Base-by-base conservation (phyloP, 2,888 invertebrate species). In the Dolichopus griseipennis region DNA sequence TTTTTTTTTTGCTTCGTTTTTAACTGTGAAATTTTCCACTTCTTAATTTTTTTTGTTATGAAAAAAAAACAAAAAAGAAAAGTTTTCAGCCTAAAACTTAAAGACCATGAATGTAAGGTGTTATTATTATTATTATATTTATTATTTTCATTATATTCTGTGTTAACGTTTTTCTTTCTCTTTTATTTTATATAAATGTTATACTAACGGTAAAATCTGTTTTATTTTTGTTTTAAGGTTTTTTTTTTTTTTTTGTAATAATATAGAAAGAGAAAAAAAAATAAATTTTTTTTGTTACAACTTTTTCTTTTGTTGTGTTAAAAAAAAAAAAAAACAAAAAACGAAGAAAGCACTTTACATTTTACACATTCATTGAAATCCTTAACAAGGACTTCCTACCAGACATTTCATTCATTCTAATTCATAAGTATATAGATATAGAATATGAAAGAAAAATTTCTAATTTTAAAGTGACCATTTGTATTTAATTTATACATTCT, bases 21-120 rank as follows among this genome's bases (percentile, higher is more conserved):
- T 52, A 52, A 52, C 52, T 52, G 52, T 52, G 52, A 52, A 52
- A 52, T 52, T 52, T 52, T 52, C 52, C 52, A 52, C 52, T 52
- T 52, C 15, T 52, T 52, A 52, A 52, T 52, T 52, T 52, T 52
- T 52, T 2, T 18, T n/a, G 18, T n/a, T 43, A 15, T 43, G 12
- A 43, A 34, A 34, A 5, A 34, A 34, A 34, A 34, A 34, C 9
- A 34, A 34, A 34, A 37, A 37, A 37, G 2, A 37, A 52, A 52
- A 52, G 2, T 5, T 41, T 52, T 18, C 15, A 52, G 52, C 18
- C 15, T 18, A 52, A 52, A 52, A 52, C 15, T 52, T 52, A 52
- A 52, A 52, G 52, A 52, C 52, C 52, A 52, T 52, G 52, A 52
- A 52, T 52, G 52, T 52, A 12, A 52, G 18, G 52, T 52, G 52